Evolutionary conservation across 1,140 invertebrate species (phyloP), one percentile per base, ranked within the genome.

Genomic region (Bombyx mandarina): DNA sequence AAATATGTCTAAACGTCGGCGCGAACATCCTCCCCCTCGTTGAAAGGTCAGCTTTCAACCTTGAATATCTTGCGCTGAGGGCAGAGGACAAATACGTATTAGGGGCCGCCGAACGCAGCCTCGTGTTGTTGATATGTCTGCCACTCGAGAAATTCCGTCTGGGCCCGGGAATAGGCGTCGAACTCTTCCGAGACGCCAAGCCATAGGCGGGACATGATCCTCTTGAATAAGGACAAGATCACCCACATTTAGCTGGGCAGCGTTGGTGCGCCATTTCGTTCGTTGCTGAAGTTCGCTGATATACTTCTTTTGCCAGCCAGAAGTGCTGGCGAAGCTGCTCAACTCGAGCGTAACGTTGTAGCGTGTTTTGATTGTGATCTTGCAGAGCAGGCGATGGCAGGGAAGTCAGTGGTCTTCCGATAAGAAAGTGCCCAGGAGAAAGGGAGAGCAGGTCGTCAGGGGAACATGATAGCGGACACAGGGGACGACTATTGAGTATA

Each of bases 301-400:
- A 48, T 69, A 65, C 43, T 66, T 63, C 52, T 46, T 62, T 6
- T 68, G 63, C 66, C 60, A 65, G 18, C 66, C 66, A 65, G 49
- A 65, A 65, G 43, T 65, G 59, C 26, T 65, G 57, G 1, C 60
- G 9, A 26, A 67, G 60, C 12, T 47, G 9, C 42, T 65, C 52
- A 50, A 66, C 47, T 4, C 51, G 56, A 10, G 26, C 51, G 26
- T 58, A 58, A 10, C 57, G 45, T n/a, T 52, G 45, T n/a, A n/a
- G n/a, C n/a, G n/a, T n/a, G 12, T n/a, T 45, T 45, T 53, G 8
- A 8, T 35, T 44, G 8, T 26, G 10, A 6, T 46, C 35, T 26
- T 12, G 7, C 45, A 56, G 52, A 4, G 43, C 44, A 43, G 47
- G 52, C 8, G 56, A 1, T 7, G 48, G 56, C 22, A 57, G 43